Percentiles rank a stretch among this genome's conserved stretches.
These are phyloP conservation scores for Monodelphis domestica DNA, from an alignment of 2,797 vertebrate species.

Conservation along the genomic window DNA sequence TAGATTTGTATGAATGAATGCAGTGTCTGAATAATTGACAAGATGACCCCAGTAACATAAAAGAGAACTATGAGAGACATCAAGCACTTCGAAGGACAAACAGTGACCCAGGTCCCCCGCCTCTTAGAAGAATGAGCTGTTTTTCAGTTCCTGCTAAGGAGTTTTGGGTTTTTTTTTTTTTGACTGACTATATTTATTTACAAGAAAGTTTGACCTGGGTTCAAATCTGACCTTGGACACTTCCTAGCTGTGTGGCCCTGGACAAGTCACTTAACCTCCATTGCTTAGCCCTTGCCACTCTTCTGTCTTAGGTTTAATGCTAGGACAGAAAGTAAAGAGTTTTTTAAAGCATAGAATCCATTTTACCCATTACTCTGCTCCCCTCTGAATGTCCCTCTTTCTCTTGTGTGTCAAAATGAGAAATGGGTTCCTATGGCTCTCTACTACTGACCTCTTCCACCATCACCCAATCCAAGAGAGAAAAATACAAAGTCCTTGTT, in stretches of 20 bases:
- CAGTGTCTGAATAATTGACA: neutral
- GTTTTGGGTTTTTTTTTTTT: neutral
- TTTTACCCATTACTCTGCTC: neutral
- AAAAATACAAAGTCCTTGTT: neutral
- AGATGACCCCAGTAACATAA: neutral
- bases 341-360: neutral
- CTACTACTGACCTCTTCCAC: neutral
- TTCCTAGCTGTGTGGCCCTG: too few relatives aligned
- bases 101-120: neutral
- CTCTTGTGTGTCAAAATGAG: neutral
- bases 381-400: neutral
- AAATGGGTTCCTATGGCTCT: neutral
- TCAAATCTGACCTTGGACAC: too few relatives aligned
- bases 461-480: neutral
- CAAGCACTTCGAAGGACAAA: neutral
- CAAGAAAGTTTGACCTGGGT: too few relatives aligned
- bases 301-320: too few relatives aligned
- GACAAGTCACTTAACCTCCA: too few relatives aligned
- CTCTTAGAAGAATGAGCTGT: neutral
- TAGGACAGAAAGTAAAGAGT: neutral
- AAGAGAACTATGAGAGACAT: neutral
- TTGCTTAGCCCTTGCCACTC: too few relatives aligned
- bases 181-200: neutral
- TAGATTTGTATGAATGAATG: neutral
- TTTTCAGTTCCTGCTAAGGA: neutral